Conservation (phyloP, 2,113 vertebrate genomes). For the Clupea harengus region DNA sequence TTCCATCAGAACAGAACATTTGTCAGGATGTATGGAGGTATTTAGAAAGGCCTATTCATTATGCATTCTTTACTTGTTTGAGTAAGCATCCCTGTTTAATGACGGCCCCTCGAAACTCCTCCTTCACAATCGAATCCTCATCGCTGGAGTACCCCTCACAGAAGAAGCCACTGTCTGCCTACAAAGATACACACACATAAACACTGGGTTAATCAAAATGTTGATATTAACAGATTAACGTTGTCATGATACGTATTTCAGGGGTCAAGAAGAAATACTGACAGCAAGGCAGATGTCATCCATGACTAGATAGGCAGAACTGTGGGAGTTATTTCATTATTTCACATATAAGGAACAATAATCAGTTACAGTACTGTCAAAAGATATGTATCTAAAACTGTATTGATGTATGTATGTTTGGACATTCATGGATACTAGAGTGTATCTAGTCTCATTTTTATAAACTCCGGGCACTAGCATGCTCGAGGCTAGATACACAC, state of each 20-base stretch:
- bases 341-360: no score
- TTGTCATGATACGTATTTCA: background rate
- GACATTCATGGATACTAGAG: no score
- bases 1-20: background rate
- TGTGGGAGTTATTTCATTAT: no score
- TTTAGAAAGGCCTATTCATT: background rate
- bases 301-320: background rate
- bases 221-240: background rate
- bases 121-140: slow-evolving; percentile 85
- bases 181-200: slow-evolving; percentile 13
- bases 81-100: slow-evolving; percentile 93
- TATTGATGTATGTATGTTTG: no score
- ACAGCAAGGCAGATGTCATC: background rate
- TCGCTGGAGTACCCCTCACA: slow-evolving; percentile 96
- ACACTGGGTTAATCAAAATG: background rate
- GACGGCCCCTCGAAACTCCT: slow-evolving; percentile 93
- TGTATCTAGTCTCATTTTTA: no score
- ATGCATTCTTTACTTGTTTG: slow-evolving; percentile 80
- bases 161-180: slow-evolving; percentile 91
- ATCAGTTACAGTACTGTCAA: no score
- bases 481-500: no score
- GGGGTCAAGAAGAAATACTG: background rate
- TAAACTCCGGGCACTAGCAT: no score
- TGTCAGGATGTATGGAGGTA: background rate
- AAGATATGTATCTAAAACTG: no score